Percentiles rank a stretch among this genome's conserved stretches.
Evolutionary conservation across 2,888 invertebrate species (phyloP).

Genomic region (Sycophila texana): DNA sequence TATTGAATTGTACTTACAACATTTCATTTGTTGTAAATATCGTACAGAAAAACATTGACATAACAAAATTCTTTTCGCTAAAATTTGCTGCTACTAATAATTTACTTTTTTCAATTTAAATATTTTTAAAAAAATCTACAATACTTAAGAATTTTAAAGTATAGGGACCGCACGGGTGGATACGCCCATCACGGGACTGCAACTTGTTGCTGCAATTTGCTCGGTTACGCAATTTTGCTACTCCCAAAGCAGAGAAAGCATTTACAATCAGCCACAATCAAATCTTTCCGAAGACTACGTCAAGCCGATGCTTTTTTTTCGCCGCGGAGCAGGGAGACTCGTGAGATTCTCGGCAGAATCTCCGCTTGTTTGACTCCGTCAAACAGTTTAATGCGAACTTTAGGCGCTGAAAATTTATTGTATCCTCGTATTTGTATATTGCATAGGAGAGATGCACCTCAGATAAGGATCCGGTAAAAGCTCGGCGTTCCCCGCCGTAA

Average conservation of each 20-base stretch:
- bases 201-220: constrained; percentile 24
- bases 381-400: constrained; percentile 12
- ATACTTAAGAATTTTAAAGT: too few species aligned
- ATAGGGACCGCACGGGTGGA: neutral
- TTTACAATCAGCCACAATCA: neutral
- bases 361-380: constrained; percentile 14
- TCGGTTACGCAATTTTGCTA: constrained; percentile 4
- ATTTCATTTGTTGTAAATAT: too few species aligned
- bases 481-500: neutral
- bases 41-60: too few species aligned
- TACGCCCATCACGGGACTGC: neutral
- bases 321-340: neutral
- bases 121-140: too few species aligned
- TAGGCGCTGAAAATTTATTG: constrained; percentile 26
- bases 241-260: constrained; percentile 2
- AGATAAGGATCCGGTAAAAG: constrained; percentile 16
- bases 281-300: neutral
- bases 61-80: too few species aligned
- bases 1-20: too few species aligned
- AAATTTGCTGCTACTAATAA: too few species aligned
- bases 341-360: neutral
- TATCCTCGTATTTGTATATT: constrained; percentile 3
- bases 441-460: constrained; percentile 10
- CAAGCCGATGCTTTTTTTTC: neutral
- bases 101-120: too few species aligned